A percentile compares a stretch with the other conserved stretches of the same genome.
phyloP scores from a whole-genome alignment of 2,113 vertebrate species.

The Corvus cornix region DNA sequence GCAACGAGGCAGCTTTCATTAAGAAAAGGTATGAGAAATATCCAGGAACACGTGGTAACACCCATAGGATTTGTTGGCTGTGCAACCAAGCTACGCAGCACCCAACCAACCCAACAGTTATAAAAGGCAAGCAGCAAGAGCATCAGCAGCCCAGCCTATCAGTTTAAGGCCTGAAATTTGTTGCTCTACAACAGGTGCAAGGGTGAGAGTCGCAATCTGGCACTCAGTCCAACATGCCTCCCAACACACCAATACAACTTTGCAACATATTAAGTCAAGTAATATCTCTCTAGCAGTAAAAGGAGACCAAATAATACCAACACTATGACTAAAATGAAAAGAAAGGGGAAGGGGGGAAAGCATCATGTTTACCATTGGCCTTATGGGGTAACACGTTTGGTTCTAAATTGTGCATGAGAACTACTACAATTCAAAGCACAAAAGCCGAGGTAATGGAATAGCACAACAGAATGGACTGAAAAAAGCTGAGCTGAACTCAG shows the following conservation, averaged over 20 bases:
- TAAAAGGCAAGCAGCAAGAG: conserved; percentile 17
- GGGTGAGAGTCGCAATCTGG: background rate
- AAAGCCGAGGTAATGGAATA: background rate
- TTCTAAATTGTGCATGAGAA: background rate
- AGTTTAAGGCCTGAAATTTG: background rate
- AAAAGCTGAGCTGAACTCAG: background rate
- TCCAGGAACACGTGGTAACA: background rate
- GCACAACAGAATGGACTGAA: background rate
- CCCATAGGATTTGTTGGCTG: background rate
- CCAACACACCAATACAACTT: accelerated
- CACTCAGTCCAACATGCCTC: background rate
- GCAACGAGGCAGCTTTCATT: background rate
- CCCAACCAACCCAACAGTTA: background rate
- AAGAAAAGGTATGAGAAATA: conserved; percentile 1
- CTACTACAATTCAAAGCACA: background rate
- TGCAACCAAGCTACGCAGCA: background rate
- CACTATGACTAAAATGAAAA: background rate
- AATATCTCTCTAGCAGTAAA: background rate
- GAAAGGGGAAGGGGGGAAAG: background rate
- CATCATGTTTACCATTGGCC: background rate
- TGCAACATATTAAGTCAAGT: background rate
- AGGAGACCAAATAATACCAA: background rate
- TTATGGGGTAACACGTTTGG: background rate
- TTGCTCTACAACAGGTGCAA: conserved; percentile 3
- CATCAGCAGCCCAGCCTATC: background rate